phyloP scores from a whole-genome alignment of 2,888 invertebrate genomes.

The Actias luna region DNA sequence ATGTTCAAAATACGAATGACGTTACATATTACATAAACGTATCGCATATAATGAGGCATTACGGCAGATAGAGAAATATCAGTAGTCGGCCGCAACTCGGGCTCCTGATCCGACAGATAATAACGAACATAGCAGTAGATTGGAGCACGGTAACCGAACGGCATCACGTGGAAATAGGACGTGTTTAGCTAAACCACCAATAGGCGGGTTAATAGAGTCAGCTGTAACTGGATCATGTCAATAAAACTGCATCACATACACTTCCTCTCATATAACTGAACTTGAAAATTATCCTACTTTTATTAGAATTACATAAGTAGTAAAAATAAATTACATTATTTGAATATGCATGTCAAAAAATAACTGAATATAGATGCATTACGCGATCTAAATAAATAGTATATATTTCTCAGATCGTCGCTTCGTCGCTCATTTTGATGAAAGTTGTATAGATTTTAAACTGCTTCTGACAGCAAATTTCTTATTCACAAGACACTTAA shows the following conservation, averaged over 20 bases:
- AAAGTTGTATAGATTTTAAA: no score
- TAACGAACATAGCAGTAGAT: constrained; percentile 56
- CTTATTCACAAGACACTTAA: no score
- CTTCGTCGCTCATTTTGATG: no score
- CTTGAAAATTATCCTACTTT: constrained; percentile 39
- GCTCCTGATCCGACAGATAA: constrained; percentile 47
- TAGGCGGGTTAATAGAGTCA: constrained; percentile 70
- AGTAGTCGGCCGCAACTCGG: constrained; percentile 39
- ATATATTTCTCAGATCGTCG: neutral
- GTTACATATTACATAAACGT: constrained; percentile 37
- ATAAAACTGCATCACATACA: constrained; percentile 74
- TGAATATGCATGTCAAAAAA: neutral
- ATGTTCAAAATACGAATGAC: no score
- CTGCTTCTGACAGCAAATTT: no score
- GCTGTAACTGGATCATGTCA: constrained; percentile 75
- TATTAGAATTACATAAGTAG: neutral
- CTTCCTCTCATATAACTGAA: constrained; percentile 63
- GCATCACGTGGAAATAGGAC: constrained; percentile 55
- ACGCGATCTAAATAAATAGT: neutral
- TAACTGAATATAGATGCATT: neutral
- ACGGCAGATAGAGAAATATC: constrained; percentile 53
- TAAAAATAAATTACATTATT: neutral
- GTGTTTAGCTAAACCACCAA: constrained; percentile 53
- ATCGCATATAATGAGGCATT: constrained; percentile 43
- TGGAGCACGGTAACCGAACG: constrained; percentile 40